Conservation (phyloP, 2,113 vertebrate genomes). For the Ammodramus savannarum region DNA sequence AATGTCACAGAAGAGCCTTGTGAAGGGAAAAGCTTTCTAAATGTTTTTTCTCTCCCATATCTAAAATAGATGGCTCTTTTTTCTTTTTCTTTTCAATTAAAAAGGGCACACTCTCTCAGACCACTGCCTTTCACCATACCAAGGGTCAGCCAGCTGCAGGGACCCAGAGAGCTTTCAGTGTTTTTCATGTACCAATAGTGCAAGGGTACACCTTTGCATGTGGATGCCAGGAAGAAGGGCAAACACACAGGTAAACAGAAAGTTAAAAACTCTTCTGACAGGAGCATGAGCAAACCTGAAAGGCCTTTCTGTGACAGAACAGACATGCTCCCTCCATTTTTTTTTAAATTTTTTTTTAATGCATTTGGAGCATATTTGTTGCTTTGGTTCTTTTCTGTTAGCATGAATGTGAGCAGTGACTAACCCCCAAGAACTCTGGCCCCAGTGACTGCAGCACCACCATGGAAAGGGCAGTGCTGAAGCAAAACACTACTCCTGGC, state of each 20-base stretch:
- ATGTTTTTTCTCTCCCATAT: slow-evolving; percentile 38
- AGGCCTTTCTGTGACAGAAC: neutral
- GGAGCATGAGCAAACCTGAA: neutral
- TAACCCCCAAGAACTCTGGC: neutral
- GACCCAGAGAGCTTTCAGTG: neutral
- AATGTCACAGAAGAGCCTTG: slow-evolving; percentile 55
- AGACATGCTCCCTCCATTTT: neutral
- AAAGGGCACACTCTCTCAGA: neutral
- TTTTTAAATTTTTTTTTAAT: fast-evolving
- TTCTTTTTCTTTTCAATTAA: neutral
- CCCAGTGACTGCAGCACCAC: neutral
- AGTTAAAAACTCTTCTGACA: neutral
- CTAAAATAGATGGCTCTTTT: slow-evolving; percentile 60
- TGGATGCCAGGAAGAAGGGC: neutral
- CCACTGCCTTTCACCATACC: neutral
- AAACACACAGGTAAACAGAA: neutral
- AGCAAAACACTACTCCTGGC: neutral
- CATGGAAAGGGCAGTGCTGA: fast-evolving
- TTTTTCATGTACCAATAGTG: neutral
- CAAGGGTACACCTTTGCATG: neutral
- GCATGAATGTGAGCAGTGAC: neutral
- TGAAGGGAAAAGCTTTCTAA: slow-evolving; percentile 56
- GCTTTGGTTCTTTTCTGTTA: neutral
- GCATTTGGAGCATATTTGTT: neutral
- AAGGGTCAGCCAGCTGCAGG: neutral